phyloP scores from a whole-genome alignment of 92 coral and sea anemone genomes.

The Phenganax marumi region DNA sequence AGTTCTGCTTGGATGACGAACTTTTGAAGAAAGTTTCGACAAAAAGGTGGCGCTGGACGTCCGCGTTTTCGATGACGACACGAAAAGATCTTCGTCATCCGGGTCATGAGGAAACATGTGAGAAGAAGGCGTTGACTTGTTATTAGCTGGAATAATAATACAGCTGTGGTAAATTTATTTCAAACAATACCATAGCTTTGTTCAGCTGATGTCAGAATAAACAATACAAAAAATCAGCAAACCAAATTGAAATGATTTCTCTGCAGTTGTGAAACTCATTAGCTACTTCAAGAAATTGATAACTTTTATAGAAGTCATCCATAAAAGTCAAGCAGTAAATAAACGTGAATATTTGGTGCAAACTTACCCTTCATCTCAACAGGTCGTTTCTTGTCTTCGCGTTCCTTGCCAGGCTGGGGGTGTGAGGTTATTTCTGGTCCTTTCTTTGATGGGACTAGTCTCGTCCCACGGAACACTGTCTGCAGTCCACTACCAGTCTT shows the following conservation, averaged over 20 bases:
- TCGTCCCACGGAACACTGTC: conserved; percentile 12
- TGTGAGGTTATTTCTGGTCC: conserved; percentile 13
- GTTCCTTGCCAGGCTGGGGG: not conserved
- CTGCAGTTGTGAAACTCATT: too few relatives aligned
- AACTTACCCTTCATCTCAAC: conserved; percentile 32
- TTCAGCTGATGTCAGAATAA: too few relatives aligned
- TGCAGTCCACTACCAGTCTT: conserved; percentile 25
- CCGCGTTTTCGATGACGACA: conserved; percentile 24
- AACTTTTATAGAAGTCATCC: too few relatives aligned
- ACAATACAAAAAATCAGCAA: too few relatives aligned
- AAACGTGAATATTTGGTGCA: not conserved
- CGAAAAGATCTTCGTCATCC: conserved; percentile 35
- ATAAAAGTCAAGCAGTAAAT: too few relatives aligned
- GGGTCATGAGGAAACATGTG: conserved; percentile 41
- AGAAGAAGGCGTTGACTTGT: conserved; percentile 37
- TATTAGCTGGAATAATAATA: conserved; percentile 12
- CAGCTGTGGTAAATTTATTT: not conserved
- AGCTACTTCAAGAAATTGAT: too few relatives aligned
- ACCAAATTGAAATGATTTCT: too few relatives aligned
- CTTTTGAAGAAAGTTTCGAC: conserved; percentile 38
- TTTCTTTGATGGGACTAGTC: conserved; percentile 22
- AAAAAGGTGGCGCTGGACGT: conserved; percentile 31
- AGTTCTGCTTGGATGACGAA: conserved; percentile 41
- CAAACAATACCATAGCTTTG: not conserved
- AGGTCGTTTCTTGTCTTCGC: conserved; percentile 11